These are phyloP conservation scores for Corythornis leucogaster DNA, from an alignment of 2,797 vertebrate species.

Conservation along the genomic window DNA sequence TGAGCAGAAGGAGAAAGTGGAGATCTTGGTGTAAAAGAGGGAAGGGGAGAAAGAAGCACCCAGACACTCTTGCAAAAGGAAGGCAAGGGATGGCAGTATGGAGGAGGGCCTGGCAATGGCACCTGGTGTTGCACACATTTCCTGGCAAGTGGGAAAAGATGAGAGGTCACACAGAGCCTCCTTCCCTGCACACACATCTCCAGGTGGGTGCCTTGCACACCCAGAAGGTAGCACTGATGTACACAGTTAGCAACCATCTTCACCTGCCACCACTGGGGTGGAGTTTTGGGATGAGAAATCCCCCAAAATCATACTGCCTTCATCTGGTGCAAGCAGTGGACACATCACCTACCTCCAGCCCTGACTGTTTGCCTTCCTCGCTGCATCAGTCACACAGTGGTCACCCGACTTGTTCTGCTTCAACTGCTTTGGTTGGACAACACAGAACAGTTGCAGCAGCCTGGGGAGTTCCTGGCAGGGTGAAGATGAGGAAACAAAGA, in stretches of 20 bases:
- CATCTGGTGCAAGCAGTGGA: neutral
- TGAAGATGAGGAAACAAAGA: neutral
- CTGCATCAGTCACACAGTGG: neutral
- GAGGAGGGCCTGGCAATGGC: neutral
- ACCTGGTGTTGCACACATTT: neutral
- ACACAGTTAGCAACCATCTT: neutral
- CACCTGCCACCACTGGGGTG: neutral
- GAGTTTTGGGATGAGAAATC: neutral
- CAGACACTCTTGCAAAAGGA: neutral
- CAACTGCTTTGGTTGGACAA: neutral
- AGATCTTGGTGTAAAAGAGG: neutral
- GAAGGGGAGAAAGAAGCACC: neutral
- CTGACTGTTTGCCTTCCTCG: neutral
- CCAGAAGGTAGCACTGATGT: neutral
- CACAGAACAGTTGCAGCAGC: neutral
- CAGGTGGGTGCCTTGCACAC: neutral
- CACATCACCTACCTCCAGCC: neutral
- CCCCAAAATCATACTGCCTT: neutral
- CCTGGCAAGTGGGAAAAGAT: neutral
- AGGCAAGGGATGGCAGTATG: neutral
- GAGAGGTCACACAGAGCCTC: neutral
- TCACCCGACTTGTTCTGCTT: constrained; percentile 30
- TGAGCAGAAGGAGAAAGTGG: neutral
- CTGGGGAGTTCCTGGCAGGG: neutral
- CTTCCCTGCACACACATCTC: neutral